Percentiles rank a stretch among this genome's conserved stretches.
Conservation (phyloP, 2,113 vertebrate genomes). For the Recurvirostra avosetta region DNA sequence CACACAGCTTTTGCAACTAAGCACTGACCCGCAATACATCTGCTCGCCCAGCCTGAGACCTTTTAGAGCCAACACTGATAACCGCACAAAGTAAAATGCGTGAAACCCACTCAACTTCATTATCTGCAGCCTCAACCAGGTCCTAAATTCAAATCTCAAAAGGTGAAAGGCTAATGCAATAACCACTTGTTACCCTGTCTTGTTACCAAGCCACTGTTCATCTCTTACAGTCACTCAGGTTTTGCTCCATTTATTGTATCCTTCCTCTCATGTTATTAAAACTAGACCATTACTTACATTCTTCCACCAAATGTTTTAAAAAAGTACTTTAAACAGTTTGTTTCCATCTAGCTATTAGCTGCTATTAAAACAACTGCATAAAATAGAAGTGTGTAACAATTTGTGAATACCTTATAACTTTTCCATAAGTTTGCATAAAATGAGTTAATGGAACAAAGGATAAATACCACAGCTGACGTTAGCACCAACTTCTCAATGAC, state of each 20-base stretch:
- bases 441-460: not conserved
- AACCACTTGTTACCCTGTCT: not conserved
- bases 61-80: not conserved
- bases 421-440: rapidly evolving
- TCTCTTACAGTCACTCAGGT: not conserved
- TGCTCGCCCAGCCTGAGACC: not conserved
- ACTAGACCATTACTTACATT: not conserved
- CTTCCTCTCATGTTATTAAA: not conserved
- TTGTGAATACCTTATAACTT: not conserved
- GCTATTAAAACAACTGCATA: not conserved
- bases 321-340: not conserved
- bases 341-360: not conserved
- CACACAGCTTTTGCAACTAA: not conserved
- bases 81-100: not conserved
- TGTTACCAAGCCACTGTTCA: not conserved
- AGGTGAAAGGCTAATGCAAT: conserved; percentile 21
- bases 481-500: not conserved
- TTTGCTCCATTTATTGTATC: not conserved
- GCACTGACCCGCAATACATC: not conserved
- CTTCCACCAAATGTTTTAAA: not conserved
- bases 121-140: not conserved
- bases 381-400: not conserved
- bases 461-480: not conserved
- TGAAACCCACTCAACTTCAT: not conserved
- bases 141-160: not conserved